Evolutionary conservation across 2,888 invertebrate genomes (phyloP), one percentile per base, ranked within the genome.

Genomic region (Polyploca ridens): DNA sequence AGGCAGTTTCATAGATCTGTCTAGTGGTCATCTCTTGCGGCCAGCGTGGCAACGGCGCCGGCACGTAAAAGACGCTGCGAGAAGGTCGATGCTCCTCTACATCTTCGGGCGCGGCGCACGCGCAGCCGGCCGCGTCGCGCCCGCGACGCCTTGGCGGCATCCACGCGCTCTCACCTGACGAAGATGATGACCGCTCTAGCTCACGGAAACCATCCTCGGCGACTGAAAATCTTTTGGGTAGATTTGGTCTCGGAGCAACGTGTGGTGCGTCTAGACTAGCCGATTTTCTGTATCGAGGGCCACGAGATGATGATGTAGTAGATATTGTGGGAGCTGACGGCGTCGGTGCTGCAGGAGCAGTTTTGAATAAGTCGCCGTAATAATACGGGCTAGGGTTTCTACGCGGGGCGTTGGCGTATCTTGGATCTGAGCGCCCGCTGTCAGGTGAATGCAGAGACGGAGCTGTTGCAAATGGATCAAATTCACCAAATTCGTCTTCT

Each of bases 1-100:
- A 98, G 66, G 98, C 98, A 65, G 98, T 98, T 91, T 98, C 98
- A 88, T 98, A 98, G 65, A 98, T 95, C 90, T 97, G 97, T 81
- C 97, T 95, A 87, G 94, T 92, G 77, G 95, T 95, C 92, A 95
- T 95, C 82, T 95, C 95, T 91, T 90, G 93, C 83, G 94, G 93
- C 90, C 95, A 96, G 87, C 96, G 94, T 79, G 95, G 95, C 87
- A 96, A 93, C 73, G 95, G 95, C 81, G 96, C 95, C 82, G 96
- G 96, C 85, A 96, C 96, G 89, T 95, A 96, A 90, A 96, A 95
- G 79, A 96, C 95, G 91, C 95, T 96, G 78, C 96, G 94, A 74
- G 95, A 92, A 82, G 96, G 93, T 81, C 96, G 95, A 91, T 95
- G 95, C 82, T 93, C 93, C 87, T 96, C 94, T 94, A 95, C 93